Conservation (phyloP, 1,140 invertebrate species). For the Drosophila littoralis region DNA sequence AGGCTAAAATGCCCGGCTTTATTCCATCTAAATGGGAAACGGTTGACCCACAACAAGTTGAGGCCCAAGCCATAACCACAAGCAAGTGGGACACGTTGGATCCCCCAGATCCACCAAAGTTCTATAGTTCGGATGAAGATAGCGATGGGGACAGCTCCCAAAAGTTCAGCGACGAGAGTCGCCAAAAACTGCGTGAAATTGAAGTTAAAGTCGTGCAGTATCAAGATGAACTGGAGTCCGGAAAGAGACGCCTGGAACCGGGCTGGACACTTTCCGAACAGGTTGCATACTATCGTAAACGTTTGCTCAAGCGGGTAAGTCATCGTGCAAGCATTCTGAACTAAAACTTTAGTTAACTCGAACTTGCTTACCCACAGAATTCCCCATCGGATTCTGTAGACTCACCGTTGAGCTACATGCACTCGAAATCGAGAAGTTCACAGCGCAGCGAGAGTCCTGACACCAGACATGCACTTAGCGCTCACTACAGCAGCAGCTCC, state of each 20-base stretch:
- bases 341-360: not conserved
- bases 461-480: conserved; percentile 1
- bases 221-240: conserved; percentile 97
- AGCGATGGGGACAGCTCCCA: conserved; percentile 70
- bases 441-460: conserved; percentile 66
- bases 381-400: conserved; percentile 54
- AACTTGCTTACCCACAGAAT: conserved; percentile 29
- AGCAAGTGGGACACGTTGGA: conserved; percentile 92
- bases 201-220: conserved; percentile 97
- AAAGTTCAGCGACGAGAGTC: conserved; percentile 89
- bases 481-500: conserved; percentile 35
- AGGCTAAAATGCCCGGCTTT: conserved; percentile 87
- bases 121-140: conserved; percentile 72
- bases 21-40: conserved; percentile 98
- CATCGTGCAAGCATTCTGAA: not conserved
- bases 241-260: conserved; percentile 90
- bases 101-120: conserved; percentile 81
- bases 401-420: conserved; percentile 68
- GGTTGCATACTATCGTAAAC: conserved; percentile 95
- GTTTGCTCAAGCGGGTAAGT: conserved; percentile 92
- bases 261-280: conserved; percentile 92
- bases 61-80: conserved; percentile 94
- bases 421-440: conserved; percentile 52
- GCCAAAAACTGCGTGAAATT: conserved; percentile 94
- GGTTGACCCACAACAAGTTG: conserved; percentile 91